Percentiles rank a stretch among this genome's conserved stretches.
phyloP scores from a whole-genome alignment of 1,140 invertebrate genomes.

The Tetragnatha versicolor region DNA sequence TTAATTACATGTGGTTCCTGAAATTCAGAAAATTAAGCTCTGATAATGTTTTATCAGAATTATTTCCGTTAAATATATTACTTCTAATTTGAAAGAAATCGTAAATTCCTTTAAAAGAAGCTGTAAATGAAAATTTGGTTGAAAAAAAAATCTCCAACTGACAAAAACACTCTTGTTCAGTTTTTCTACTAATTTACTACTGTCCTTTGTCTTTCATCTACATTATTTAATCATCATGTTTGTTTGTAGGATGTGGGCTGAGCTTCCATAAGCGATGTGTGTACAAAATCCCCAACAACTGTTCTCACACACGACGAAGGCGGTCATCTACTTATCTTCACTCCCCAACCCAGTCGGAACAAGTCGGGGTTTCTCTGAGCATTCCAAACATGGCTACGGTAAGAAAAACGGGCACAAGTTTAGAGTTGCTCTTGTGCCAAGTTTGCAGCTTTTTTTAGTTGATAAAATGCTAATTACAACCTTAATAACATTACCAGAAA shows the following conservation, averaged over 20 bases:
- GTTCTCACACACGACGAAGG: conserved; percentile 69
- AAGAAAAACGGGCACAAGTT: too few relatives aligned
- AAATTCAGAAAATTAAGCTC: too few relatives aligned
- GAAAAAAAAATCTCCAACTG: too few relatives aligned
- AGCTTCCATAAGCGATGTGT: conserved; percentile 99
- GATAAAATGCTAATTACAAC: background rate
- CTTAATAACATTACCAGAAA: too few relatives aligned
- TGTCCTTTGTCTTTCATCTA: background rate
- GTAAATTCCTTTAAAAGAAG: too few relatives aligned
- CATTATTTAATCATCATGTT: background rate
- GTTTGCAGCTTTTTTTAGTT: too few relatives aligned
- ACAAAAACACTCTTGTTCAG: background rate
- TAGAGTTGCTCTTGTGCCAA: too few relatives aligned
- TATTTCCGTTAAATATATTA: too few relatives aligned
- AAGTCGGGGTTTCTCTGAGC: conserved; percentile 43
- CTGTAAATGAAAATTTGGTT: too few relatives aligned
- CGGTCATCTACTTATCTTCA: conserved; percentile 60
- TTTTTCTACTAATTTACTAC: background rate
- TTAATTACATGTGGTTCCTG: too few relatives aligned
- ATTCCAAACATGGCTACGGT: conserved; percentile 52
- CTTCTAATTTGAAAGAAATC: too few relatives aligned
- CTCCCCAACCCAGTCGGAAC: conserved; percentile 20
- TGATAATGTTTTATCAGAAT: too few relatives aligned
- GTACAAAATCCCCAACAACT: conserved; percentile 98
- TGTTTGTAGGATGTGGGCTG: conserved; percentile 88